Evolutionary conservation across 2,113 vertebrate genomes (phyloP).

Genomic region (Paradisaea rubra): DNA sequence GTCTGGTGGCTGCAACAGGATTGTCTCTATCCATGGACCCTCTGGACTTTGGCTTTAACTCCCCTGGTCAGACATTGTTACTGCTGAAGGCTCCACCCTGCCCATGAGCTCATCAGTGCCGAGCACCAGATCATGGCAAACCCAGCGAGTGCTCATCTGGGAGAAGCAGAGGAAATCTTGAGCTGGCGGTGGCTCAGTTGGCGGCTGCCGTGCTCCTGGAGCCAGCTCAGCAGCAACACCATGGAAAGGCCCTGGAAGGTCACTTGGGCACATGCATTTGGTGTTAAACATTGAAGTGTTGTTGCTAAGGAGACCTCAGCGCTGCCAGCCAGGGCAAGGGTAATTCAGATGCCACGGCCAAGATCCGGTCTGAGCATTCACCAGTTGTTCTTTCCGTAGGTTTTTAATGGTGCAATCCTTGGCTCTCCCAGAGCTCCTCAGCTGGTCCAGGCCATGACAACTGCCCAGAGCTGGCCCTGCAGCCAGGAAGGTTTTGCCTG

Average conservation of each 20-base stretch:
- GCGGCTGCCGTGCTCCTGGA: background rate
- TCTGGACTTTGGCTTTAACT: background rate
- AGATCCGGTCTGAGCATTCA: background rate
- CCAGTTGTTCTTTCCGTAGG: background rate
- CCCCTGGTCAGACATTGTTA: background rate
- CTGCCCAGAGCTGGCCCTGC: background rate
- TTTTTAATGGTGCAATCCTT: background rate
- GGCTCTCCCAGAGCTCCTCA: background rate
- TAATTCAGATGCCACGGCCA: background rate
- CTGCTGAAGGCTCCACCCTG: background rate
- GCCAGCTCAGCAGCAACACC: background rate
- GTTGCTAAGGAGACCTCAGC: conserved; percentile 17
- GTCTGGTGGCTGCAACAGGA: background rate
- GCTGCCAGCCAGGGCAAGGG: background rate
- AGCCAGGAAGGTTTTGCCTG: background rate
- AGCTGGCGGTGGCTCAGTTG: background rate
- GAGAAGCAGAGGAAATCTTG: background rate
- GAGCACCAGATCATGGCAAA: background rate
- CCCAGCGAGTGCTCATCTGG: background rate
- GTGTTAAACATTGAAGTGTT: conserved; percentile 22
- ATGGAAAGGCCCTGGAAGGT: background rate
- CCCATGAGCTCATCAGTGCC: background rate
- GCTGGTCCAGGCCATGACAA: background rate
- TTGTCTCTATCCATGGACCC: accelerated
- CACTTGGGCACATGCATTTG: background rate